A percentile compares a stretch with the other conserved stretches of the same genome.
These are phyloP conservation scores for Lamprologus callipterus DNA, from an alignment of 2,113 vertebrate species.

Conservation along the genomic window DNA sequence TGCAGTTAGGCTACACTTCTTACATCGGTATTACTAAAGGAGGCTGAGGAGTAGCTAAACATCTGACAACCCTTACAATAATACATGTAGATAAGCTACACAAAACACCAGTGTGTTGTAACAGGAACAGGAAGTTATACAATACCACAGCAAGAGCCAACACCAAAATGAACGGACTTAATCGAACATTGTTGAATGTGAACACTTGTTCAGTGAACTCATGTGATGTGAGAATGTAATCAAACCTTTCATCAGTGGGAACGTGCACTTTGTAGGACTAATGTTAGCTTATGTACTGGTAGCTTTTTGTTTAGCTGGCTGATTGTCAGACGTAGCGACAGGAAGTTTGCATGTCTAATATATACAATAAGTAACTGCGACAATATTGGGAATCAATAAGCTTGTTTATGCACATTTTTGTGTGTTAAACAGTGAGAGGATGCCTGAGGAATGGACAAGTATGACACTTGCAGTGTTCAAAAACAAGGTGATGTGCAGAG, in stretches of 20 bases:
- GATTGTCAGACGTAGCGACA: neutral
- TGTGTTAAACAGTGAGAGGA: neutral
- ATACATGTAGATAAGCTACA: neutral
- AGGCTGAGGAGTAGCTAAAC: neutral
- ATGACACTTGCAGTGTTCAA: accelerated
- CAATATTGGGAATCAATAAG: neutral
- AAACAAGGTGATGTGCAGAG: neutral
- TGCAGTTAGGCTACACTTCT: neutral
- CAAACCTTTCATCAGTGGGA: neutral
- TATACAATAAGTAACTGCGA: neutral
- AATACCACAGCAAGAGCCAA: neutral
- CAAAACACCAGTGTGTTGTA: neutral
- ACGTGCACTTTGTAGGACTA: accelerated
- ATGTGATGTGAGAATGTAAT: neutral
- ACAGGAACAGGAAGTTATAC: neutral
- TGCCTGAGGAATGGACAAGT: neutral
- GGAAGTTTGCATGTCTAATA: neutral
- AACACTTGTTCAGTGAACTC: neutral
- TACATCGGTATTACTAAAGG: neutral
- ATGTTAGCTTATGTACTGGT: neutral
- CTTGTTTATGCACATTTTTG: neutral
- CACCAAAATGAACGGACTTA: neutral
- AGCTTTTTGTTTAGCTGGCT: neutral
- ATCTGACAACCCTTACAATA: neutral
- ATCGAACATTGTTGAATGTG: neutral